These are phyloP conservation scores for Larimichthys crocea DNA, from an alignment of 2,113 vertebrate genomes.

Conservation along the genomic window DNA sequence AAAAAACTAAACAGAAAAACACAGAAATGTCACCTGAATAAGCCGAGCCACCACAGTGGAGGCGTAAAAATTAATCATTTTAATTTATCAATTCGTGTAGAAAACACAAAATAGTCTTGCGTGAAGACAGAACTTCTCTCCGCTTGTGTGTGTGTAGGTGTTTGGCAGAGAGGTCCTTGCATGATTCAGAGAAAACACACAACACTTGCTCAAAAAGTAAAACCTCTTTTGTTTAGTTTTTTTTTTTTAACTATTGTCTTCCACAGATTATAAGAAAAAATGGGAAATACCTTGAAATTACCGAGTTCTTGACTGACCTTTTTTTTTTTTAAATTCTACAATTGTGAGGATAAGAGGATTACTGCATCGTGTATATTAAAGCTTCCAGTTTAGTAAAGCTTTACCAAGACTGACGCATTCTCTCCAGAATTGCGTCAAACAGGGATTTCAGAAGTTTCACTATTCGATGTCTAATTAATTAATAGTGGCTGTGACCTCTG, in stretches of 20 bases:
- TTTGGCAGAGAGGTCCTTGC: constrained; percentile 71
- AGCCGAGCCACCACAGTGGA: constrained; percentile 38
- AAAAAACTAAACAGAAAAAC: constrained; percentile 8
- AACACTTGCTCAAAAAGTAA: constrained; percentile 67
- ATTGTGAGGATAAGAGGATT: constrained; percentile 31
- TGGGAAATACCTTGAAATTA: constrained; percentile 53
- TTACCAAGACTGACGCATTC: constrained; percentile 55
- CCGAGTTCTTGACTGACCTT: constrained; percentile 19
- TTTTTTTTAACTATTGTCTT: constrained; percentile 54
- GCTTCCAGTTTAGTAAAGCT: constrained; percentile 35
- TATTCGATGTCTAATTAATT: constrained; percentile 61
- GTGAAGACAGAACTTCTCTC: constrained; percentile 68
- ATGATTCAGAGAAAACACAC: constrained; percentile 77
- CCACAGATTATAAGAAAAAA: constrained; percentile 40
- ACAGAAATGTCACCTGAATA: constrained; percentile 57
- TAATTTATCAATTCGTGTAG: constrained; percentile 71
- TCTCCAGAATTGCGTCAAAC: constrained; percentile 71
- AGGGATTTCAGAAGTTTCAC: constrained; percentile 73
- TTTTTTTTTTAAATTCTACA: constrained; percentile 17
- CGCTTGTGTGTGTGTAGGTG: constrained; percentile 70
- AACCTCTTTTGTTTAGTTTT: constrained; percentile 20
- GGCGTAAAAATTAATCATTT: constrained; percentile 72
- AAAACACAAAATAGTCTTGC: constrained; percentile 63
- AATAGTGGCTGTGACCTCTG: constrained; percentile 42
- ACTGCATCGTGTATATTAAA: constrained; percentile 4